Evolutionary conservation across 1,140 invertebrate genomes (phyloP), one percentile per base, ranked within the genome.

Genomic region (Maconellicoccus hirsutus): DNA sequence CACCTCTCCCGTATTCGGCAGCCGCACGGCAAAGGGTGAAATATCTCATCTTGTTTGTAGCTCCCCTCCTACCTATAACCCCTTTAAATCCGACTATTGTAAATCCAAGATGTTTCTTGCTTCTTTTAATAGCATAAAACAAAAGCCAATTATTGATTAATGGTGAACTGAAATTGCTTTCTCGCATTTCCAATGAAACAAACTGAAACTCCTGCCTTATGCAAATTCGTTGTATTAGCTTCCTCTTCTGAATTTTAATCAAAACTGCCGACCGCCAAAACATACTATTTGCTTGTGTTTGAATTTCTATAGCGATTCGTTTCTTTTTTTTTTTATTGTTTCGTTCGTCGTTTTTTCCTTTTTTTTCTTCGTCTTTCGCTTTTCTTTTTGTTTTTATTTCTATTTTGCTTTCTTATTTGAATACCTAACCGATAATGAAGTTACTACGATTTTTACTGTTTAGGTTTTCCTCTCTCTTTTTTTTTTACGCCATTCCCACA

Each of bases 71-170:
- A 25, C 61, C 61, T 8, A 66, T 23, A 23, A 26, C 61, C 61
- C 61, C 61, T 66, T 66, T 66, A 66, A 66, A 66, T 66, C 61
- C 61, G 61, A 66, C 61, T 66, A 66, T 66, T 66, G 61, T 66
- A 66, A 66, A 66, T 66, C 61, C 61, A 66, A 66, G 61, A 25
- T 66, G 61, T 66, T 66, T 66, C 61, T 66, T 66, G 61, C 61
- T 66, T 66, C 61, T 66, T 66, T 66, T 66, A 66, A 66, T 66
- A 66, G 61, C 61, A 66, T 66, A 66, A 66, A 66, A 66, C 61
- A 66, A 66, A 66, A 66, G 61, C 61, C 61, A 66, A 66, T 66
- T 66, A 66, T 66, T 66, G 61, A 66, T 66, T 66, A 66, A 66
- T 66, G 61, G 61, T 66, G 25, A 66, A 66, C 61, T 66, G 61